These are phyloP conservation scores for Ommatoiulus sabulosus DNA, from an alignment of 2,888 invertebrate species.

Conservation along the genomic window DNA sequence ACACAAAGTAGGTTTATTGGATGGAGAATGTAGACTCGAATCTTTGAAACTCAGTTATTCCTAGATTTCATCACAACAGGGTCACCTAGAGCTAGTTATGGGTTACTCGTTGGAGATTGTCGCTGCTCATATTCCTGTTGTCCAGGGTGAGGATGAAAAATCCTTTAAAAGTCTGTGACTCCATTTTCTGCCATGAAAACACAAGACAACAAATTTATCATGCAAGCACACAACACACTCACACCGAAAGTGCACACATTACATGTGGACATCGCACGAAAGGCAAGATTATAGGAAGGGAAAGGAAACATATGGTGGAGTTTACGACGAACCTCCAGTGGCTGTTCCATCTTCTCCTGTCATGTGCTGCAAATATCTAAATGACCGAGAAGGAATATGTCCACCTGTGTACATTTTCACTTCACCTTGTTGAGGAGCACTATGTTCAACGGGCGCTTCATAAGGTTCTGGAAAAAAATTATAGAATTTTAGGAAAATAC, in stretches of 20 bases:
- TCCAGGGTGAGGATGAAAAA: neutral
- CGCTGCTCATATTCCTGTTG: neutral
- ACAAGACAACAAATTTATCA: constrained; percentile 41
- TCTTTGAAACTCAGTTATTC: neutral
- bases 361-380: constrained; percentile 83
- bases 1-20: neutral
- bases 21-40: neutral
- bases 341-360: constrained; percentile 72
- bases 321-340: constrained; percentile 56
- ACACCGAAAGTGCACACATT: constrained; percentile 31
- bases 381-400: constrained; percentile 83
- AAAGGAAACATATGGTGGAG: neutral
- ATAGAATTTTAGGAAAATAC: neutral
- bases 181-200: constrained; percentile 57
- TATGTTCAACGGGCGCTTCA: constrained; percentile 9
- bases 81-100: neutral
- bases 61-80: constrained; percentile 10
- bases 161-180: constrained; percentile 57
- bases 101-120: constrained; percentile 1
- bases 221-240: constrained; percentile 45
- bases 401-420: constrained; percentile 70
- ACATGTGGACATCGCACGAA: constrained; percentile 12
- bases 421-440: constrained; percentile 54
- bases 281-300: neutral
- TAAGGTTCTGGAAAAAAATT: constrained; percentile 45